phyloP scores from a whole-genome alignment of 2,888 invertebrate species.

The Hirudinaria manillensis region DNA sequence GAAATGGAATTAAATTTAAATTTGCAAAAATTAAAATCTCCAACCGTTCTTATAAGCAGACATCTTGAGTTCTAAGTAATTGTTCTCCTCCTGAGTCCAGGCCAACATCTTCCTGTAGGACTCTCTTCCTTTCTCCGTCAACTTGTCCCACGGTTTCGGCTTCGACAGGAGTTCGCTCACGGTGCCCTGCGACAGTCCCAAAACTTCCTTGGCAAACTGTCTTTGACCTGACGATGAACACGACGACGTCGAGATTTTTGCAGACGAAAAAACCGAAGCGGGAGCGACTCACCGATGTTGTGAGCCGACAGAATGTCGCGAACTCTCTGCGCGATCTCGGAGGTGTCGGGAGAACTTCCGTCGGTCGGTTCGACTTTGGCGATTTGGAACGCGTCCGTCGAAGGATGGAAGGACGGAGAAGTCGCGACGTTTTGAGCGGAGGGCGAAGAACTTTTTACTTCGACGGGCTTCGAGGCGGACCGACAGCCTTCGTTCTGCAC shows the following conservation, averaged over 20 bases:
- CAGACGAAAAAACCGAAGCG: not conserved
- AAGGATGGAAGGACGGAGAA: not conserved
- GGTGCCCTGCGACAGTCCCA: slow-evolving; percentile 89
- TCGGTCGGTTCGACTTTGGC: slow-evolving; percentile 16
- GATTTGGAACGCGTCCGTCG: not conserved
- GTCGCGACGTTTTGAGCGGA: not conserved
- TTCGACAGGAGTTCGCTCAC: slow-evolving; percentile 89
- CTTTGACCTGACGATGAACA: slow-evolving; percentile 65
- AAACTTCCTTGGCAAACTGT: slow-evolving; percentile 93
- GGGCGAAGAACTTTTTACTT: not conserved
- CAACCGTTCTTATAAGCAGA: slow-evolving; percentile 13
- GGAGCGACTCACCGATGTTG: slow-evolving; percentile 70
- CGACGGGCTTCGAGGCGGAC: not conserved
- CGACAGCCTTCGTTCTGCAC: not conserved
- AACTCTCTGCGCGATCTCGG: slow-evolving; percentile 82
- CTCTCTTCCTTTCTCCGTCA: slow-evolving; percentile 97
- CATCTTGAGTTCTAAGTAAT: slow-evolving; percentile 16
- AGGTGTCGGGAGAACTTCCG: slow-evolving; percentile 68
- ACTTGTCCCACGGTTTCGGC: slow-evolving; percentile 98
- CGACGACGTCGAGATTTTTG: not conserved
- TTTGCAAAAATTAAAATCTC: not conserved
- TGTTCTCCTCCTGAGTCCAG: slow-evolving; percentile 96
- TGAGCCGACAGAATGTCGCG: slow-evolving; percentile 87
- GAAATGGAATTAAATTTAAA: no score
- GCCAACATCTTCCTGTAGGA: slow-evolving; percentile 99